These are phyloP conservation scores for Pheosia gnoma DNA, from an alignment of 2,888 invertebrate species.

Conservation along the genomic window DNA sequence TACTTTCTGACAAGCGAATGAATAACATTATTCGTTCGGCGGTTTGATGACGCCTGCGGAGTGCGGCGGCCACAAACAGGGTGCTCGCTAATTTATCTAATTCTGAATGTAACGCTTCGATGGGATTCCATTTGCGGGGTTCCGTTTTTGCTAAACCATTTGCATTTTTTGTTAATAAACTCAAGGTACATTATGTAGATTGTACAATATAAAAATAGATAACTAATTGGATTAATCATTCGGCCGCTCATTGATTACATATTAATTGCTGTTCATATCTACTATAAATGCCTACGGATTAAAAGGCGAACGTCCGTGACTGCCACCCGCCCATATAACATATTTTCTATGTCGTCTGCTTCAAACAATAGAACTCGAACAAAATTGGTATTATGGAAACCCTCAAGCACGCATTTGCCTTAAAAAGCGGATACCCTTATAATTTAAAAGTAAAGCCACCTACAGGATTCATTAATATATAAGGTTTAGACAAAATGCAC, in stretches of 20 bases:
- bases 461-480: no score
- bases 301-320: no score
- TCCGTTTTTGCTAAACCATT: slow-evolving; percentile 5
- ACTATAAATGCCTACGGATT: no score
- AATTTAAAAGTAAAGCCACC: no score
- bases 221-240: not conserved
- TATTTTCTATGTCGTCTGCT: no score
- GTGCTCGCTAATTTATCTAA: slow-evolving; percentile 51
- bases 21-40: slow-evolving; percentile 67
- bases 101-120: slow-evolving; percentile 32
- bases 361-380: no score
- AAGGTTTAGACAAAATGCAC: no score
- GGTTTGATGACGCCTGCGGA: slow-evolving; percentile 48
- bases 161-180: slow-evolving; percentile 1
- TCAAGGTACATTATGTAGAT: not conserved
- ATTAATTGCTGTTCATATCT: no score
- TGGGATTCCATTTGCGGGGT: slow-evolving; percentile 18
- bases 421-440: no score
- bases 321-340: no score
- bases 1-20: slow-evolving; percentile 73
- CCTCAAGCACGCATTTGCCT: no score
- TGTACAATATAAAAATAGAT: not conserved
- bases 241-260: not conserved
- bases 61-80: slow-evolving; percentile 43
- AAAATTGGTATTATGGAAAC: no score